Conservation (phyloP, 2,797 vertebrate species). For the Triplophysa bombifrons region DNA sequence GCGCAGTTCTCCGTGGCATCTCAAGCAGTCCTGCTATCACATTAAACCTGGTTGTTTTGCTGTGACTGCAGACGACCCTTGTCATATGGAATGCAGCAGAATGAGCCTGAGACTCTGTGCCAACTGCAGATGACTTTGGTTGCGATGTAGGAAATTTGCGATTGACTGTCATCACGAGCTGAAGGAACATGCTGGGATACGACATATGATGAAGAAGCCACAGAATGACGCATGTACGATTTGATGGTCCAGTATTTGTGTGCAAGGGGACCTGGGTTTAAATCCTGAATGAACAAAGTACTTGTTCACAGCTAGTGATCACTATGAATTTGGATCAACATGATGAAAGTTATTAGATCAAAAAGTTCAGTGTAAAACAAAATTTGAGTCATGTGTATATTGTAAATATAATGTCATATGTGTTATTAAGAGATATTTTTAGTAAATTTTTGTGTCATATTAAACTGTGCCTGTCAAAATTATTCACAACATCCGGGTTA, state of each 20-base stretch:
- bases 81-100: slow-evolving; percentile 18
- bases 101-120: background rate
- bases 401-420: too few species aligned
- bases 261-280: too few species aligned
- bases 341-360: too few species aligned
- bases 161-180: slow-evolving; percentile 13
- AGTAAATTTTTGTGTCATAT: too few species aligned
- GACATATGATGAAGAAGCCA: background rate
- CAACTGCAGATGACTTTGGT: background rate
- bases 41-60: slow-evolving; percentile 41
- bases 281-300: too few species aligned
- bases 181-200: background rate
- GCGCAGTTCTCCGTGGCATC: slow-evolving; percentile 8
- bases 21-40: slow-evolving; percentile 27
- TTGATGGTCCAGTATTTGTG: background rate
- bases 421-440: too few species aligned
- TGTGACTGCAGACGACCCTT: slow-evolving; percentile 1
- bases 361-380: too few species aligned
- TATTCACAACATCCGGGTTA: too few species aligned
- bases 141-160: slow-evolving; percentile 7
- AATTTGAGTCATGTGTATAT: too few species aligned
- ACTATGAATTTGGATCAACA: too few species aligned
- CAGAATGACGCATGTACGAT: background rate
- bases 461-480: too few species aligned
- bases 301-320: too few species aligned